These are phyloP conservation scores for Leptoclinus maculatus DNA, from an alignment of 2,797 vertebrate genomes.

Conservation along the genomic window DNA sequence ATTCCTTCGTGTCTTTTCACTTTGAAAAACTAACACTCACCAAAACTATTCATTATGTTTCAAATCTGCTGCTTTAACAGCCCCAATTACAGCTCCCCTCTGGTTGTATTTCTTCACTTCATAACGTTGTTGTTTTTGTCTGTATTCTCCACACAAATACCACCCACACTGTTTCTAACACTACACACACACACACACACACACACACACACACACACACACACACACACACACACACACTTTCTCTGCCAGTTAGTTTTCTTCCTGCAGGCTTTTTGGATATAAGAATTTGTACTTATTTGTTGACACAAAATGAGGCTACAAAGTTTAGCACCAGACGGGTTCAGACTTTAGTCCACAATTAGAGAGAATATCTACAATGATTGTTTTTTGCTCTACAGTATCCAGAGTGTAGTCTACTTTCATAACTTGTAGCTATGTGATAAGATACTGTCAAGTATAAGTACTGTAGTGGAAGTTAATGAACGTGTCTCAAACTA, in stretches of 20 bases:
- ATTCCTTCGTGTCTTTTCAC: background rate
- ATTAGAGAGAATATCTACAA: background rate
- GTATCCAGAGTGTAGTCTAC: too few relatives aligned
- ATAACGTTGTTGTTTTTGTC: constrained; percentile 17
- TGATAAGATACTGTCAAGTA: too few relatives aligned
- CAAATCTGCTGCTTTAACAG: background rate
- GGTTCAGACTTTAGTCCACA: background rate
- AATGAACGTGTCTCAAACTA: too few relatives aligned
- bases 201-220: background rate
- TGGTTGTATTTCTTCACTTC: constrained; percentile 24
- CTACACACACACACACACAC: background rate
- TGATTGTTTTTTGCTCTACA: background rate
- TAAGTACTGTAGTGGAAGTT: too few relatives aligned
- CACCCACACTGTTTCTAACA: constrained; percentile 23
- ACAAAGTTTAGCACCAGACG: constrained; percentile 1
- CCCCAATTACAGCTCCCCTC: background rate
- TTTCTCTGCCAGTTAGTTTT: constrained; percentile 3
- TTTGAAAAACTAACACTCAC: constrained; percentile 18
- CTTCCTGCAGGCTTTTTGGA: constrained; percentile 37
- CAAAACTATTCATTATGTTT: constrained; percentile 2
- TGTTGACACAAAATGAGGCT: constrained; percentile 11
- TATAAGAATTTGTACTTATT: constrained; percentile 9
- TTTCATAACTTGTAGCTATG: too few relatives aligned
- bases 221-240: background rate
- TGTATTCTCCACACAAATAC: constrained; percentile 20